Base-by-base conservation (phyloP, 2,113 vertebrate species). In the Apaloderma vittatum region DNA sequence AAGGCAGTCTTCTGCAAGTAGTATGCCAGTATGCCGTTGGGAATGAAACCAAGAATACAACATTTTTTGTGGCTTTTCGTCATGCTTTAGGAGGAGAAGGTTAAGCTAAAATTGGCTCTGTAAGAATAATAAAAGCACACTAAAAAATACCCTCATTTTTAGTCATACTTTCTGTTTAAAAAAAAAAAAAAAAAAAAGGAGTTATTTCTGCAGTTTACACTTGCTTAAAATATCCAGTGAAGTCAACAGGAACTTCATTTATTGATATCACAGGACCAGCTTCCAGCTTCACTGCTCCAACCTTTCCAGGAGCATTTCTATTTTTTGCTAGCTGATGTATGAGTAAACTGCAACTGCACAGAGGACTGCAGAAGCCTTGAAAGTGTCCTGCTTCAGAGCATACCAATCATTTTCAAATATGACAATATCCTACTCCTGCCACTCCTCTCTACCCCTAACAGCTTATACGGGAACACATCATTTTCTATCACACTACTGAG, bases 91-190 rank as follows among this genome's bases (percentile, higher is more conserved):
- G 90, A 90, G n/a, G 67, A 48, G 73, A 83, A 63, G 89, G 37
- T 78, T 95, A 92, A 91, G 48, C 65, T 94, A 94, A 94, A 97
- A 94, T n/a, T 94, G 83, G 22, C 32, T 94, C 57, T 58, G n/a
- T 37, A 91, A 91, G 52, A 81, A 91, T 92, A 94, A 83, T 81
- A 92, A 75, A 74, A 79, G 22, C 59, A 51, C 62, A 37, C 91
- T 91, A 94, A 96, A 96, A 96, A 94, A 95, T 94, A 84, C 11
- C 5, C 6, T 66, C 17, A 70, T 73, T 92, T 93, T 92, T 80
- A 93, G 40, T 76, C 40, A 34, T 51, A 55, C 10, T 86, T 90
- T 88, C 46, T 40, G 16, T 65, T 20, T 0, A 67, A 86, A 87
- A 63, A 45, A 6, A 36, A 24, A 67, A 0, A 67, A 88, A 90